A percentile compares a stretch with the other conserved stretches of the same genome.
phyloP scores from a whole-genome alignment of 2,888 invertebrate species.

The Cataglyphis livida region DNA sequence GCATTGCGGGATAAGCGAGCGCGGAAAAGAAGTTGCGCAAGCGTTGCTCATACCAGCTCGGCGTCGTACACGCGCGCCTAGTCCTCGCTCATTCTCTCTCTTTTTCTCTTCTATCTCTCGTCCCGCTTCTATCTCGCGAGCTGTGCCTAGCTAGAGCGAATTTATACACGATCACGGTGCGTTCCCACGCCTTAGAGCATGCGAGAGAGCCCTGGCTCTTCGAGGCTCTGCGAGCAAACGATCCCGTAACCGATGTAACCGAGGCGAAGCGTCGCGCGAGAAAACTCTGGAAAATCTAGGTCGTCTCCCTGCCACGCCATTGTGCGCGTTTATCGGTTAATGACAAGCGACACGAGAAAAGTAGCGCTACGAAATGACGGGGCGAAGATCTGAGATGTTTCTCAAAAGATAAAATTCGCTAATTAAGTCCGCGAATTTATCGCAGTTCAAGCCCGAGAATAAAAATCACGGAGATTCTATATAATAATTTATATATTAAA shows the following conservation, averaged over 20 bases:
- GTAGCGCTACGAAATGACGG: background rate
- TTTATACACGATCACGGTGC: constrained; percentile 83
- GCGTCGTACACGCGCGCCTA: constrained; percentile 44
- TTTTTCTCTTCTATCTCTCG: constrained; percentile 9
- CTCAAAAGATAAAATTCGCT: background rate
- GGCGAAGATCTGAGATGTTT: background rate
- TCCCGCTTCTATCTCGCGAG: constrained; percentile 49
- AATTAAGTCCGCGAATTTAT: background rate
- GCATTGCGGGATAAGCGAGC: constrained; percentile 71
- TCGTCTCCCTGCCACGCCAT: constrained; percentile 60
- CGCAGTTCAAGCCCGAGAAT: too few species aligned
- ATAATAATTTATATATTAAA: too few species aligned
- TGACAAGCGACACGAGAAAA: constrained; percentile 8
- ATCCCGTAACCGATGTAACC: constrained; percentile 66
- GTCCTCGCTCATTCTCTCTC: constrained; percentile 13
- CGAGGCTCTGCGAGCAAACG: constrained; percentile 65
- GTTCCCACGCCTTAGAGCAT: constrained; percentile 83
- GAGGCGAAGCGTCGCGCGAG: constrained; percentile 60
- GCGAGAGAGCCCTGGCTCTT: constrained; percentile 70
- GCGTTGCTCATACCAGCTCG: constrained; percentile 63
- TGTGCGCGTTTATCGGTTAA: constrained; percentile 49
- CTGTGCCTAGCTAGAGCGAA: constrained; percentile 73
- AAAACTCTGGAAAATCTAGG: constrained; percentile 75
- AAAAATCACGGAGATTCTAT: too few species aligned
- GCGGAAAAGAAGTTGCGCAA: constrained; percentile 80